Evolutionary conservation across 2,888 invertebrate genomes (phyloP), one percentile per base, ranked within the genome.

Genomic region (Drosophila acutilabella): DNA sequence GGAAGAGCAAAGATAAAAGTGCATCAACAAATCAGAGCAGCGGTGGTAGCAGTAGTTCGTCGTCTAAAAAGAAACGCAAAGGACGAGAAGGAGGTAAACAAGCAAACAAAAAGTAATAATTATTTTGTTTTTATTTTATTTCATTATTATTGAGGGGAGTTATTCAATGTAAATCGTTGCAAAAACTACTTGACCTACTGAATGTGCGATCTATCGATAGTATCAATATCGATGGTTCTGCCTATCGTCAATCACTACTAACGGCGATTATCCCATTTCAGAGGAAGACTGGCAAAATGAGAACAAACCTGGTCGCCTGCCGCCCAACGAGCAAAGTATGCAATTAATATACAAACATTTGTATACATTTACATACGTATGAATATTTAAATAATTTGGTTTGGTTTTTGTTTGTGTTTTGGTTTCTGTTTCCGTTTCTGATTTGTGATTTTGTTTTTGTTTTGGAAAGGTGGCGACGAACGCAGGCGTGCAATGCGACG

Each of bases 1-100:
- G 96, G 96, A 96, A 96, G 92, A 96, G 95, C 92, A 96, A 96
- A 94, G 96, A 96, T 93, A 96, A 96, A 93, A 93, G 93, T 90
- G 94, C 95, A 77, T 95, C 95, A 78, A 94, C 95, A 90, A 96
- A 96, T 81, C 93, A 93, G 66, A 93, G 93, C 62, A 93, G 93
- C 71, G 91, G 75, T 42, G 75, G 93, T 59, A 92, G 93, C 64
- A 93, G 93, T 60, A 93, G 93, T 71, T 92, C 93, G 50, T 94
- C 95, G 65, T 95, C 95, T 65, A 97, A 97, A 93, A 97, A 96
- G 93, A 97, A 97, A 91, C 93, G 97, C 83, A 97, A 97, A 93
- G 97, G 96, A 85, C 94, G 96, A 87, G 97, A 97, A 90, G 96
- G 95, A 94, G 95, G 95, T 95, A 69, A 53, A 44, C 8, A 30